Conservation (phyloP, 2,113 vertebrate species). For the Tapirus terrestris region DNA sequence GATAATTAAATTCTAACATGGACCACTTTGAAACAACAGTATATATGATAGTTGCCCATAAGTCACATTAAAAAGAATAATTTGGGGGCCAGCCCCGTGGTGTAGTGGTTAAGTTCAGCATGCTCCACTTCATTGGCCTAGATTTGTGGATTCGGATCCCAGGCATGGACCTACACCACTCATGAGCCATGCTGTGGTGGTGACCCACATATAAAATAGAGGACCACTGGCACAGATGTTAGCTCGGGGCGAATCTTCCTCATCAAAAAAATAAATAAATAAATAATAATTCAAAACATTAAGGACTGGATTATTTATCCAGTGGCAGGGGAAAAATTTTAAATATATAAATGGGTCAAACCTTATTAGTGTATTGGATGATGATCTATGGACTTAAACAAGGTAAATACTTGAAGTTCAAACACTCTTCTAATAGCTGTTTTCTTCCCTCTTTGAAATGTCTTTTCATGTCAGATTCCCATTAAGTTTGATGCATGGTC, state of each 20-base stretch:
- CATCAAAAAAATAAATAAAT: too few species aligned
- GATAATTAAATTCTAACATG: neutral
- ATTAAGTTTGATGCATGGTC: neutral
- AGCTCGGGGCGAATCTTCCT: too few species aligned
- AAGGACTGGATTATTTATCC: neutral
- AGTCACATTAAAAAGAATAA: neutral
- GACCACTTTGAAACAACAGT: neutral
- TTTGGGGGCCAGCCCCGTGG: neutral
- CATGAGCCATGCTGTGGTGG: too few species aligned
- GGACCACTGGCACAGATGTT: too few species aligned
- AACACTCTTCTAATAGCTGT: neutral
- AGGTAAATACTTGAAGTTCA: neutral
- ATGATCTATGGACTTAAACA: neutral
- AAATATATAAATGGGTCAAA: neutral
- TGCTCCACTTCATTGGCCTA: too few species aligned
- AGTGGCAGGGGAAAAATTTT: neutral
- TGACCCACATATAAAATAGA: too few species aligned
- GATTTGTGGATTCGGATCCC: too few species aligned
- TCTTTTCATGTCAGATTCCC: neutral
- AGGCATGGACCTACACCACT: too few species aligned
- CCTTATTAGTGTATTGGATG: neutral
- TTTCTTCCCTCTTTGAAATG: neutral
- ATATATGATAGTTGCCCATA: neutral
- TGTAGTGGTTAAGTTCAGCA: too few species aligned
- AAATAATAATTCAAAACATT: neutral